phyloP scores from a whole-genome alignment of 1,140 invertebrate genomes.

The Microplitis mediator region DNA sequence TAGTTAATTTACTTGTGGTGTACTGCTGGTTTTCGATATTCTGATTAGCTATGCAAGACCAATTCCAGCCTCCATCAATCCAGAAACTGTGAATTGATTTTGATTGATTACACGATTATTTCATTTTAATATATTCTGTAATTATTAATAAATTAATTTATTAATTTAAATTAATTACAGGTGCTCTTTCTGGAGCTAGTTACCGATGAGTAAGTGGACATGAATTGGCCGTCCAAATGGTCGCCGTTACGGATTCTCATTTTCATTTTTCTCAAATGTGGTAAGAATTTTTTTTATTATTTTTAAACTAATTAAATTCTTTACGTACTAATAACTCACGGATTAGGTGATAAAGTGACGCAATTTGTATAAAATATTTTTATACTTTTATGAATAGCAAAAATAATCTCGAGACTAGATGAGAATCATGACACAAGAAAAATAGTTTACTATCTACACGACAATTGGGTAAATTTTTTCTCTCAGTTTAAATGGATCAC shows the following conservation, averaged over 20 bases:
- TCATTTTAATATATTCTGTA: background rate
- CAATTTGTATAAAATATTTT: background rate
- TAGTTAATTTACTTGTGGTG: conserved; percentile 17
- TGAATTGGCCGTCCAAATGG: conserved; percentile 58
- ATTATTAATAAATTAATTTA: background rate
- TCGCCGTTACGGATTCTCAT: conserved; percentile 53
- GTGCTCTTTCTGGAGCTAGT: conserved; percentile 32
- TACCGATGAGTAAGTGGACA: conserved; percentile 58
- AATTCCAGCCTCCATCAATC: background rate
- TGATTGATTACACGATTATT: too few species aligned
- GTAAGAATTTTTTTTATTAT: conserved; percentile 39
- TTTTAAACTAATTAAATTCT: background rate
- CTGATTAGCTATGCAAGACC: conserved; percentile 2
- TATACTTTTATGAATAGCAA: background rate
- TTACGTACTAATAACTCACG: background rate
- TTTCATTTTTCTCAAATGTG: conserved; percentile 54
- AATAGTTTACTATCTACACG: conserved; percentile 16
- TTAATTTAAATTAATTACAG: conserved; percentile 16
- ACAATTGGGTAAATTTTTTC: conserved; percentile 25
- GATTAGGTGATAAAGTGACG: background rate
- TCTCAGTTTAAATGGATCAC: background rate
- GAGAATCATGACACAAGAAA: conserved; percentile 2
- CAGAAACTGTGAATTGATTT: background rate
- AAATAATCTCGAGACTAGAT: background rate
- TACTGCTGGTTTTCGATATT: conserved; percentile 18